phyloP scores from a whole-genome alignment of 1,140 invertebrate genomes.

The Drosophila santomea region DNA sequence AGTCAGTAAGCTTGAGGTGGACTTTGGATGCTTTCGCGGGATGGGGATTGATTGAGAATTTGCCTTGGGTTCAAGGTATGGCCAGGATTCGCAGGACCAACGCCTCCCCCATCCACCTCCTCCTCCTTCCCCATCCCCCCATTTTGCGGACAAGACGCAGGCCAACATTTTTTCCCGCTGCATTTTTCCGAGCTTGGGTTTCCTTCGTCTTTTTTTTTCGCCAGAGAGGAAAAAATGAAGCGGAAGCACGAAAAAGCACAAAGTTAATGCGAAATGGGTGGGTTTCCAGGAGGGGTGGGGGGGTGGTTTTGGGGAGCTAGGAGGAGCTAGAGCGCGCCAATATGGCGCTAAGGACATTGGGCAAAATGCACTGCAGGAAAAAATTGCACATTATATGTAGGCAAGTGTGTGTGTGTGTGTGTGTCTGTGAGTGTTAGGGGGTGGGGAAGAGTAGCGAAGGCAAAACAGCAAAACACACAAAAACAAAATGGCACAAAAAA shows the following conservation, averaged over 20 bases:
- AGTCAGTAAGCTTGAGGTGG: slow-evolving; percentile 57
- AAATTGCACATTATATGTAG: slow-evolving; percentile 74
- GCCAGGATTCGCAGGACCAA: slow-evolving; percentile 24
- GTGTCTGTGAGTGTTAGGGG: slow-evolving; percentile 22
- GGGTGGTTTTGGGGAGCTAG: slow-evolving; percentile 25
- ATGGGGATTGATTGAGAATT: slow-evolving; percentile 32
- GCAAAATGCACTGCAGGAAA: slow-evolving; percentile 74
- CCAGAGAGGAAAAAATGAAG: slow-evolving; percentile 70
- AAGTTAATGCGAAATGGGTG: slow-evolving; percentile 70
- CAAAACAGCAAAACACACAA: slow-evolving; percentile 81
- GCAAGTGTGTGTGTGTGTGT: slow-evolving; percentile 27
- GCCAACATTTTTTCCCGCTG: slow-evolving; percentile 59
- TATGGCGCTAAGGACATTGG: slow-evolving; percentile 81
- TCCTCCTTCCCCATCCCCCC: background rate
- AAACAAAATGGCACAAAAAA: slow-evolving; percentile 79
- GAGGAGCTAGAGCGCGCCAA: slow-evolving; percentile 55
- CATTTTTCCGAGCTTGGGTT: slow-evolving; percentile 39
- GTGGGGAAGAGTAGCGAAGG: slow-evolving; percentile 30
- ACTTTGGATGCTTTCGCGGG: slow-evolving; percentile 10
- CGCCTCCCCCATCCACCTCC: background rate
- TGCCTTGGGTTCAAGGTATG: slow-evolving; percentile 56
- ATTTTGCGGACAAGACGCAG: slow-evolving; percentile 49
- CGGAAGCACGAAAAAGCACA: slow-evolving; percentile 79
- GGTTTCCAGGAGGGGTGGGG: background rate
- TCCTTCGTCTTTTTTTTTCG: slow-evolving; percentile 31